Evolutionary conservation across 2,797 vertebrate species (phyloP), one percentile per base, ranked within the genome.

Genomic region (Crocidura indochinensis): DNA sequence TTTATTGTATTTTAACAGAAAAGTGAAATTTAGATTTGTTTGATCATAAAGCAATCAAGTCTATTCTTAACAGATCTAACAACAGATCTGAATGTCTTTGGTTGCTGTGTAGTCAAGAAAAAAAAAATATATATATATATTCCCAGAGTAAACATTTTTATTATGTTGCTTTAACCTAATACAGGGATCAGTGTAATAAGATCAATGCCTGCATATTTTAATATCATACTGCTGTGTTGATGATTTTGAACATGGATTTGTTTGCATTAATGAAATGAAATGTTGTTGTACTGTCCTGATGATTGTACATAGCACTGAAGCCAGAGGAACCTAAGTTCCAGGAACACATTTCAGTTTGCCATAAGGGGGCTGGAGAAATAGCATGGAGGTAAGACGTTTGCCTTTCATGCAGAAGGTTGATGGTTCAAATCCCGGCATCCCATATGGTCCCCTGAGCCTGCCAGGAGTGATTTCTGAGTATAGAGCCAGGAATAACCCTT

Each of bases 261-360:
- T 95, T 80, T 84, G 38, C 80, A n/a, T 91, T 89, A 53, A 14
- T 74, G 71, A 90, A 68, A 73, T 89, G 72, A 91, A 89, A 88
- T 84, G 78, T 79, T 84, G 78, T 79, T 90, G 27, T 8, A 44
- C 91, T 62, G 38, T 27, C 83, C 76, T 1, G 6, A 74, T 92
- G 91, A 88, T 75, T 81, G 88, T 73, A 83, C 92, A 19, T 44
- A 74, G 79, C 51, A 11, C 51, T 15, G 53, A 77, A 60, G 81
- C 53, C 3, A 75, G 78, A 49, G 75, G n/a, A 85, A 79, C 46
- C 77, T 75, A 85, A 74, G 60, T 96, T 96, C 92, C 88, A 93
- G 92, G 94, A 97, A 95, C 85, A 60, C 82, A 80, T 87, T 96
- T 92, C 94, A 69, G 90, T 94, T 71, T 91, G 88, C n/a, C 78